Evolutionary conservation across 2,888 invertebrate genomes (phyloP).

Genomic region (Nomada goodeniana): DNA sequence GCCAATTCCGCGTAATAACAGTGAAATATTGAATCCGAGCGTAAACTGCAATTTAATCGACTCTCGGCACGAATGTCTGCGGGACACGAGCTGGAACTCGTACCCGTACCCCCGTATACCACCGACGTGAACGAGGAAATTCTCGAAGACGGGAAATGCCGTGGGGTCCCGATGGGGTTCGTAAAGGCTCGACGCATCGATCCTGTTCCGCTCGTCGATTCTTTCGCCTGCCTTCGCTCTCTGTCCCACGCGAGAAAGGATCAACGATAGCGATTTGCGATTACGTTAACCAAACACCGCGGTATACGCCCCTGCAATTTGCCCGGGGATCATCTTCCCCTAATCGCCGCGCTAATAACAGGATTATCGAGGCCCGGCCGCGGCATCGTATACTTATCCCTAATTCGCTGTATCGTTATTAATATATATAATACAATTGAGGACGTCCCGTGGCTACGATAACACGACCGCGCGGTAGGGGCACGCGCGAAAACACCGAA

Average conservation of each 20-base stretch:
- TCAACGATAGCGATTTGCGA: conserved; percentile 81
- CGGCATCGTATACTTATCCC: conserved; percentile 83
- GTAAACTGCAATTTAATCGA: conserved; percentile 72
- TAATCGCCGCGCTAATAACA: conserved; percentile 84
- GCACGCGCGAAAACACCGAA: conserved; percentile 56
- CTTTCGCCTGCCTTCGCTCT: too few relatives aligned
- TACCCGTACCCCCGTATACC: not conserved
- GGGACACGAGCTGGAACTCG: conserved; percentile 61
- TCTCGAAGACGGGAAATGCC: conserved; percentile 58
- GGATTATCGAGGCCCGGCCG: conserved; percentile 80
- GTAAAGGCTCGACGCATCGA: conserved; percentile 60
- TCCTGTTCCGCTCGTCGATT: conserved; percentile 44
- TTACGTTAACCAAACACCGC: conserved; percentile 84
- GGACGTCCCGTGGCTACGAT: conserved; percentile 61
- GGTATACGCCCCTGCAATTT: conserved; percentile 83
- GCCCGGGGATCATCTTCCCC: conserved; percentile 81
- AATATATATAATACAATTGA: conserved; percentile 72
- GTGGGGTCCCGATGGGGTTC: conserved; percentile 50
- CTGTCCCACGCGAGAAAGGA: conserved; percentile 48
- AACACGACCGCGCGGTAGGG: conserved; percentile 41
- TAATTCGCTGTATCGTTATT: conserved; percentile 83
- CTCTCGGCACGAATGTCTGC: conserved; percentile 65
- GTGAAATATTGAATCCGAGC: conserved; percentile 72
- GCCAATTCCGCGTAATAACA: conserved; percentile 63
- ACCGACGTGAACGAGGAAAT: conserved; percentile 46